Conservation (phyloP, 2,888 invertebrate species). For the Conus canariensis region DNA sequence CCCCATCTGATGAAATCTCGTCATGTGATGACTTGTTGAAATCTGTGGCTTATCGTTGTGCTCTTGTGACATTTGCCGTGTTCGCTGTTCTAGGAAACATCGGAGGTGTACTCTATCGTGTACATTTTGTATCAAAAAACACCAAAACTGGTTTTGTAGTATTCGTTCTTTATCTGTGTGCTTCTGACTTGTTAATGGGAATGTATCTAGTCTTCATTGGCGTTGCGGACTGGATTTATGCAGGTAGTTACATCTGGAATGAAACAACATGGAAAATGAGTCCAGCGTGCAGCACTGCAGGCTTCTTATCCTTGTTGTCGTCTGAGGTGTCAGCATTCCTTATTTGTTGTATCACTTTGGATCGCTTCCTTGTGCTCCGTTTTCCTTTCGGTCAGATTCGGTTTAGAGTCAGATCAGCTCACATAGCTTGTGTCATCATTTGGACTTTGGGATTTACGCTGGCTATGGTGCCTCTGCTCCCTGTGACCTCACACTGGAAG, state of each 20-base stretch:
- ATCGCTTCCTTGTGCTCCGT: slow-evolving; percentile 41
- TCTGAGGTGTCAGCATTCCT: slow-evolving; percentile 38
- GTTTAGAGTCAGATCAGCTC: slow-evolving; percentile 41
- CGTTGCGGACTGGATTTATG: background rate
- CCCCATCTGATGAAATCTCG: background rate
- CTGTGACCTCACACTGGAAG: slow-evolving; percentile 56
- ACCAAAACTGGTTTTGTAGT: background rate
- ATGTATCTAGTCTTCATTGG: background rate
- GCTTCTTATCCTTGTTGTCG: slow-evolving; percentile 38
- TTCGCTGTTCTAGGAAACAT: background rate
- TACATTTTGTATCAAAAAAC: background rate
- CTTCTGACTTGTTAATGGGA: background rate
- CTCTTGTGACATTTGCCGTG: background rate
- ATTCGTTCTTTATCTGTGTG: background rate
- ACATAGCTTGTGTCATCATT: slow-evolving; percentile 22
- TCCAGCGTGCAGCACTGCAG: slow-evolving; percentile 32
- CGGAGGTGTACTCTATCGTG: background rate
- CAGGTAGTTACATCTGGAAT: background rate
- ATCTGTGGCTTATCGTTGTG: background rate
- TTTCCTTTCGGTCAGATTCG: slow-evolving; percentile 39
- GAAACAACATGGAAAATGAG: slow-evolving; percentile 52
- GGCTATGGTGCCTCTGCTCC: slow-evolving; percentile 69
- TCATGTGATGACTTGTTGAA: slow-evolving; percentile 3
- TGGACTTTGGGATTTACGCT: slow-evolving; percentile 50
- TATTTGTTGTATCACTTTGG: slow-evolving; percentile 45